These are phyloP conservation scores for Eupelmus urozonus DNA, from an alignment of 2,888 invertebrate species.

Conservation along the genomic window DNA sequence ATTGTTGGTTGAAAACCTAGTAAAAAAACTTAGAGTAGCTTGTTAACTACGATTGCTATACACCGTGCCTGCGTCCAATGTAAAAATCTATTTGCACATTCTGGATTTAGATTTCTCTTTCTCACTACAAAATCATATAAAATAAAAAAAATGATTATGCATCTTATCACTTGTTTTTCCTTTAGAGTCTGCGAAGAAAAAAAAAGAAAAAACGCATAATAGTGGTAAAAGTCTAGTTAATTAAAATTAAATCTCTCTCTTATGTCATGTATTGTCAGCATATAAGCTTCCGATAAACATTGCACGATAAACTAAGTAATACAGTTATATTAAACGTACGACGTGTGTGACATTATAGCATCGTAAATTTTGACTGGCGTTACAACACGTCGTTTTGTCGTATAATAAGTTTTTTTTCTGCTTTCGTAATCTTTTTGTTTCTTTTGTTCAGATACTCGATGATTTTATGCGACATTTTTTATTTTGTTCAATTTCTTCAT, in stretches of 20 bases:
- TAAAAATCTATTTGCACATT: conserved; percentile 53
- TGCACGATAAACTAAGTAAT: conserved; percentile 55
- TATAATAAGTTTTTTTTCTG: conserved; percentile 21
- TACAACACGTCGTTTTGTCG: conserved; percentile 23
- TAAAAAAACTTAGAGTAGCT: conserved; percentile 15
- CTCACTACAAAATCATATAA: conserved; percentile 50
- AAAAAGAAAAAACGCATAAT: conserved; percentile 41
- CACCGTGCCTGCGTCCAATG: conserved; percentile 37
- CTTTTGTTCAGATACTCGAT: conserved; percentile 50
- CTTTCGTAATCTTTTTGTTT: conserved; percentile 25
- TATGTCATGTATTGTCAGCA: conserved; percentile 56
- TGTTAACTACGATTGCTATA: conserved; percentile 7
- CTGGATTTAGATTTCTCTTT: conserved; percentile 47
- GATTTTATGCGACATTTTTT: conserved; percentile 35
- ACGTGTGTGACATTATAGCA: conserved; percentile 34
- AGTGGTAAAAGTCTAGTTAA: conserved; percentile 31
- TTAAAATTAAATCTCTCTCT: conserved; percentile 54
- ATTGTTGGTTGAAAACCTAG: conserved; percentile 12
- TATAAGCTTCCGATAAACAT: conserved; percentile 54
- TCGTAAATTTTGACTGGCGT: conserved; percentile 50
- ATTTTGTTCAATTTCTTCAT: conserved; percentile 37
- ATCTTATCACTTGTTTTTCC: conserved; percentile 54
- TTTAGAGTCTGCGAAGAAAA: conserved; percentile 28
- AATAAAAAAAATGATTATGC: conserved; percentile 53
- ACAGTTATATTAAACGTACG: conserved; percentile 51